Base-by-base conservation (phyloP, 2,113 vertebrate genomes). In the Prionailurus viverrinus region DNA sequence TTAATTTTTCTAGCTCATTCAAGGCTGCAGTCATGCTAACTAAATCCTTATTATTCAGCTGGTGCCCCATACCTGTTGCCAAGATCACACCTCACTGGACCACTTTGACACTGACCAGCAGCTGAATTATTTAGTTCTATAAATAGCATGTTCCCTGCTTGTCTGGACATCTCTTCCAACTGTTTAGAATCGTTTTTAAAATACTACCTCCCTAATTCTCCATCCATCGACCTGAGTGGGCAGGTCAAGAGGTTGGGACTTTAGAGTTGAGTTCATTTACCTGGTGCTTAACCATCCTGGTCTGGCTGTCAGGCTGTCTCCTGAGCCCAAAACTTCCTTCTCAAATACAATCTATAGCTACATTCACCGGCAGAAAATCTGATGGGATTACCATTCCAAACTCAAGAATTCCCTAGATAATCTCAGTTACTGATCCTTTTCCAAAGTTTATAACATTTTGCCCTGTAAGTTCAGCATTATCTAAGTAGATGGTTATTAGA, bases 301-400 rank as follows among this genome's bases (percentile, higher is more conserved):
- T 94, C 15, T 31, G 11, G 16, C n/a, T 68, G 65, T 25, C 39
- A 88, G n/a, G 9, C 53, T 74, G 1, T 48, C 45, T 95, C 48
- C 90, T 81, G 18, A 88, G 36, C 31, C 84, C 18, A 95, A 86
- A 89, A 39, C 29, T 94, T 58, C 71, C 69, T 80, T 83, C 48
- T 51, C 29, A 63, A 94, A 80, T 55, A 61, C 27, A 94, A 51
- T 11, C 23, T 41, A 86, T 23, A 79, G 11, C 27, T 87, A 84
- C 10, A 90, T 4, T 8, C 27, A 79, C 15, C 84, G 63, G 73
- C 55, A 96, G 39, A 96, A 97, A 89, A 12, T 8, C 29, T 71
- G n/a, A 88, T 21, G 41, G 63, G 39, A 80, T 58, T 89, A 89
- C 71, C 41, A 78, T 73, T 90, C 69, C 39, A 97, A 96, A 85